Percentiles rank a stretch among this genome's conserved stretches.
phyloP scores from a whole-genome alignment of 1,140 invertebrate species.

The Leptopilina clavipes region DNA sequence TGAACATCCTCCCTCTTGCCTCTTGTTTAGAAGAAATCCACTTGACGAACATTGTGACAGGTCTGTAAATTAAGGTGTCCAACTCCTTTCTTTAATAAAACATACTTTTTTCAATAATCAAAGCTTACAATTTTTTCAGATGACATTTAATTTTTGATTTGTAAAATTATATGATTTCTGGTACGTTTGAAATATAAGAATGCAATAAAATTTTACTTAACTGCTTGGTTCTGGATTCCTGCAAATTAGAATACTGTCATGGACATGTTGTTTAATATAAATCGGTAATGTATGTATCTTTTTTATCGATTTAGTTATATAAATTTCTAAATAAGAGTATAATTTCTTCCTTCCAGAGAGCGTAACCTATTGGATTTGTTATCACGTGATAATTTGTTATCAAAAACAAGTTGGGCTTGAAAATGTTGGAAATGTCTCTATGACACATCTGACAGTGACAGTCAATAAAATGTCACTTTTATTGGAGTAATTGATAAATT shows the following conservation, averaged over 20 bases:
- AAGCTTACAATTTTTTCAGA: too few species aligned
- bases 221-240: background rate
- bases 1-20: background rate
- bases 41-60: background rate
- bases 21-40: background rate
- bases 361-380: background rate
- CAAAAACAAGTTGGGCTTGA: background rate
- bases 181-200: too few species aligned
- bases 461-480: slow-evolving; percentile 7
- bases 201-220: background rate
- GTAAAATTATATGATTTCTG: too few species aligned
- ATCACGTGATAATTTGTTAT: slow-evolving; percentile 15
- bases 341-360: background rate
- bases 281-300: slow-evolving; percentile 5
- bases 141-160: too few species aligned
- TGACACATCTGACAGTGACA: background rate
- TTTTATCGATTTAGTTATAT: slow-evolving; percentile 2
- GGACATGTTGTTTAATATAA: background rate
- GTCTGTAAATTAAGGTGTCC: background rate
- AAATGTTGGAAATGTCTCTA: background rate
- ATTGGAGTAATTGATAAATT: background rate
- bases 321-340: background rate
- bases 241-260: background rate
- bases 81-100: background rate
- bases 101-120: background rate